phyloP scores from a whole-genome alignment of 2,113 vertebrate genomes.

The Hydrolagus affinis region DNA sequence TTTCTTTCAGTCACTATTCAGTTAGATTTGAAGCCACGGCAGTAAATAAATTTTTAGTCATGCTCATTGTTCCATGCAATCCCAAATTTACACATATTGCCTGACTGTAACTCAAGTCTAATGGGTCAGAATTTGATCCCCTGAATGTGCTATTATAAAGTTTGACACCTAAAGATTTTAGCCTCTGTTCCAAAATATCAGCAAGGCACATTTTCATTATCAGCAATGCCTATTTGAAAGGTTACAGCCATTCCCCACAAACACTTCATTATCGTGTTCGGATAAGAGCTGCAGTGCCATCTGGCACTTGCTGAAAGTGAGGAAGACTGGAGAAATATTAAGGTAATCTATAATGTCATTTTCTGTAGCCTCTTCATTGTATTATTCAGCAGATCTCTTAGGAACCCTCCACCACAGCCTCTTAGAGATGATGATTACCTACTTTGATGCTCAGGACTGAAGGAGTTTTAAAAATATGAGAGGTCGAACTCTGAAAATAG shows the following conservation, averaged over 20 bases:
- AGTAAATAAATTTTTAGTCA: too few species aligned
- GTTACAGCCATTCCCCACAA: neutral
- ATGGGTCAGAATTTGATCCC: neutral
- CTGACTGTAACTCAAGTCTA: neutral
- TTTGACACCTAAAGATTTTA: slow-evolving; percentile 10
- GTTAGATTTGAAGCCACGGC: too few species aligned
- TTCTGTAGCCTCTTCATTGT: neutral
- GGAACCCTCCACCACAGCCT: neutral
- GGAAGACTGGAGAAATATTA: neutral
- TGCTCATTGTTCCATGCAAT: neutral
- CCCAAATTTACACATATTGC: neutral
- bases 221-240: slow-evolving; percentile 9
- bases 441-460: neutral
- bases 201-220: slow-evolving; percentile 23
- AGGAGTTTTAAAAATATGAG: neutral
- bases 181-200: neutral
- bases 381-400: neutral
- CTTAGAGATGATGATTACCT: neutral
- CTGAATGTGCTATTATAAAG: neutral
- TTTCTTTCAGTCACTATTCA: neutral
- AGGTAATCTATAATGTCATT: slow-evolving; percentile 13
- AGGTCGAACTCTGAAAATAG: neutral
- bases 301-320: neutral
- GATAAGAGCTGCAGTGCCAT: neutral
- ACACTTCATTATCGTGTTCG: neutral